A percentile compares a stretch with the other conserved stretches of the same genome.
phyloP scores from a whole-genome alignment of 2,888 invertebrate genomes.

The Cryptosula pallasiana region DNA sequence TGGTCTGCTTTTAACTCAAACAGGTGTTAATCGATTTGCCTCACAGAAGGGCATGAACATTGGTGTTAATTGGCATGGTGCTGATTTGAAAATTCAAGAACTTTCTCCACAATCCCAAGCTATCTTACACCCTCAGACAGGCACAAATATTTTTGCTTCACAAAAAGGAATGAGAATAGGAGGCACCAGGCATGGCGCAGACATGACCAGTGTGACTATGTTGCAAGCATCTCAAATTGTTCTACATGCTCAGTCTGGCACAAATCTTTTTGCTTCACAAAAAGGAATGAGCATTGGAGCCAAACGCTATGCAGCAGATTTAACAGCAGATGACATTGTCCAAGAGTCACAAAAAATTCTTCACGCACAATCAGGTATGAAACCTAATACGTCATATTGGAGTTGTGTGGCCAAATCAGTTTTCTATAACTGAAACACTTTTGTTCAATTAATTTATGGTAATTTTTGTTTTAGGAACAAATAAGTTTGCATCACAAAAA shows the following conservation, averaged over 20 bases:
- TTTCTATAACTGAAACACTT: not conserved
- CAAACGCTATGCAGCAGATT: constrained; percentile 47
- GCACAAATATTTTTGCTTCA: not conserved
- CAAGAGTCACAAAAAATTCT: constrained; percentile 40
- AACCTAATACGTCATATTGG: no score
- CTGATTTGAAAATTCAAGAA: not conserved
- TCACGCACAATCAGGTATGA: constrained; percentile 47
- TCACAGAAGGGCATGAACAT: constrained; percentile 30
- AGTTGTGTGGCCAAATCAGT: not conserved
- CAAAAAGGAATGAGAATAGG: constrained; percentile 22
- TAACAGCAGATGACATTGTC: constrained; percentile 42
- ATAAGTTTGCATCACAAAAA: constrained; percentile 46
- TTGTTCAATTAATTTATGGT: not conserved
- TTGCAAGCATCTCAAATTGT: not conserved
- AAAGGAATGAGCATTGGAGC: constrained; percentile 48
- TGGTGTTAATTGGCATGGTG: constrained; percentile 26
- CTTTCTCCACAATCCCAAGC: not conserved
- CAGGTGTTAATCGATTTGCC: constrained; percentile 25
- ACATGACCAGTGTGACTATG: not conserved
- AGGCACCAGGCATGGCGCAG: not conserved
- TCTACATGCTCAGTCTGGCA: constrained; percentile 31
- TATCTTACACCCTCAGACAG: not conserved
- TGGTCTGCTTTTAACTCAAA: not conserved
- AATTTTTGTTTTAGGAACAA: constrained; percentile 35
- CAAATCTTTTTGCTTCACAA: constrained; percentile 47